phyloP scores from a whole-genome alignment of 2,797 vertebrate species.

The Fundulus diaphanus region DNA sequence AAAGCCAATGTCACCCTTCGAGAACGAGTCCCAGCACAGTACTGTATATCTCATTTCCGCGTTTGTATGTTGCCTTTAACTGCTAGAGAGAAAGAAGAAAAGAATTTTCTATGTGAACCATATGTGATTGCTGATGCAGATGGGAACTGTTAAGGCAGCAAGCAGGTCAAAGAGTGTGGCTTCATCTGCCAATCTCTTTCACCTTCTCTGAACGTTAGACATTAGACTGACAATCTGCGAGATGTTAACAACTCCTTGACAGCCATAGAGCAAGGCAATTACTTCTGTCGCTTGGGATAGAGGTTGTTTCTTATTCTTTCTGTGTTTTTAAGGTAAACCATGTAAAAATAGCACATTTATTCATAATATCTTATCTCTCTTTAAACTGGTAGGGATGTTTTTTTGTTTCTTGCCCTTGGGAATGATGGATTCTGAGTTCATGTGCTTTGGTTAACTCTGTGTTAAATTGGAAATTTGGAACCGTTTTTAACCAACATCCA shows the following conservation, averaged over 20 bases:
- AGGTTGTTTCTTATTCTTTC: slow-evolving; percentile 15
- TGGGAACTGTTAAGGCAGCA: slow-evolving; percentile 65
- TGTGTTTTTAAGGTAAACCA: slow-evolving; percentile 5
- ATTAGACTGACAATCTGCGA: slow-evolving; percentile 54
- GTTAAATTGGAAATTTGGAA: background rate
- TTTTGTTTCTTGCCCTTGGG: background rate
- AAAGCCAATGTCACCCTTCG: slow-evolving; percentile 54
- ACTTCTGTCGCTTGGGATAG: slow-evolving; percentile 50
- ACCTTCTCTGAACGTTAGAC: slow-evolving; percentile 42
- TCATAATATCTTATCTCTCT: slow-evolving; percentile 4
- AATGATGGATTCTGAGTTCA: background rate
- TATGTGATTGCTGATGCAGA: slow-evolving; percentile 75
- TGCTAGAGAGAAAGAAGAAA: slow-evolving; percentile 69
- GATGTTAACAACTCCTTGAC: slow-evolving; percentile 48
- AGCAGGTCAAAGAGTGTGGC: slow-evolving; percentile 48
- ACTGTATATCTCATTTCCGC: slow-evolving; percentile 76
- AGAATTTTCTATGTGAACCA: slow-evolving; percentile 79
- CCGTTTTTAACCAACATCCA: background rate
- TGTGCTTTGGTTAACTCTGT: background rate
- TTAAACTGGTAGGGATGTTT: background rate
- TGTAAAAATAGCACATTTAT: slow-evolving; percentile 25
- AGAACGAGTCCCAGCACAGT: slow-evolving; percentile 62
- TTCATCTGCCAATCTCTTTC: slow-evolving; percentile 58
- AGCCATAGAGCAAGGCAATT: slow-evolving; percentile 52
- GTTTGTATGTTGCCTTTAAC: slow-evolving; percentile 71